Evolutionary conservation across 2,113 vertebrate species (phyloP), one percentile per base, ranked within the genome.

Genomic region (Scortum barcoo): DNA sequence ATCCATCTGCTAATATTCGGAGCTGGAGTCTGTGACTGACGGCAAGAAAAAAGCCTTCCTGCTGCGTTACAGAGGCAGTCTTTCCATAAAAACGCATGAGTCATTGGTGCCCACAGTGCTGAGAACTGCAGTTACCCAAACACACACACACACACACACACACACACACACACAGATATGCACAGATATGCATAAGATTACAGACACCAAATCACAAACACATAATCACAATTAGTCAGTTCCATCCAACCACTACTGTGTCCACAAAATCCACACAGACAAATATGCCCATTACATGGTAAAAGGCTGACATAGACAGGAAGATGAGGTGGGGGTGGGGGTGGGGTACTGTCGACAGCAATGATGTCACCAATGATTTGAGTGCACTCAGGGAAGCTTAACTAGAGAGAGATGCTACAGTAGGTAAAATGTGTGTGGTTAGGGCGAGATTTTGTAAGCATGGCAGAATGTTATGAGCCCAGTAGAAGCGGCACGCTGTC

Each of bases 41-140:
- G n/a, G 56, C 28, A 76, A 66, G 57, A 69, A 72, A 69, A 72
- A 68, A 79, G 16, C 53, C 42, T 61, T 54, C 73, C 65, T 57
- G 69, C 61, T 87, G 78, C 24, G 73, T 80, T 68, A 72, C 16
- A 56, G 78, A 69, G 72, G 76, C 68, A 80, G 40, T 30, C 13
- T 46, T 73, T 78, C 61, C 56, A 75, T 50, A 67, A 84, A 81
- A 72, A 85, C 3, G 10, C 70, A 85, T 78, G 78, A 92, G 60
- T 92, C 92, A 91, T 17, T 69, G 56, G 83, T 75, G 79, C 60
- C 61, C 67, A 85, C 78, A 26, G 50, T 72, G 66, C 78, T 60
- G 69, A 86, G 30, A 76, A 60, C 58, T 58, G 66, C 76, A 79
- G 42, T 53, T 51, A 62, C 28, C 14, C 78, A 66, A 19, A 72